Base-by-base conservation (phyloP, 1,140 invertebrate genomes). In the Lysiphlebus fabarum region DNA sequence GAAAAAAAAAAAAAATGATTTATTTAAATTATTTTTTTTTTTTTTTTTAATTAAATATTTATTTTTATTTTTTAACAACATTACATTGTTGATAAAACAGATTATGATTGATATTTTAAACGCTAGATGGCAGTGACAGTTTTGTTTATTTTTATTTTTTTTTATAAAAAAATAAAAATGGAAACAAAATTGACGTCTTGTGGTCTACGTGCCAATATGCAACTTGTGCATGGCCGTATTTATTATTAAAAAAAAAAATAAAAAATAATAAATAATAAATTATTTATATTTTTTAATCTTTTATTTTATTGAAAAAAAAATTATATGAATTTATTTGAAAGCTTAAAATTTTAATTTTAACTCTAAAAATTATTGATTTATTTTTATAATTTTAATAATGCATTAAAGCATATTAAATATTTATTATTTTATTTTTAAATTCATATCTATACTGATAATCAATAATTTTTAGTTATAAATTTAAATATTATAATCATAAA, bases 151-250 rank as follows among this genome's bases (percentile, higher is more conserved):
- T 2, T 10, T 9, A 7, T 6, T 14, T 55, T 33, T 36, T 8
- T 26, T 7, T 4, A 12, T 33, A n/a, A 10, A 12, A 43, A 37
- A 17, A 47, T 47, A 26, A 26, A 26, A 26, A 26, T 26, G 17
- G 17, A 26, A 26, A 26, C 17, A 2, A 2, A 26, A 26, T 26
- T 26, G 17, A 26, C 17, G 17, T 26, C 11, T 55, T n/a, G 34
- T 14, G 62, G 68, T 63, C 65, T 75, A 75, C 73, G 73, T 75
- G 73, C 69, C 48, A 51, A 67, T 59, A 44, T 33, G 42, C 33
- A 41, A 45, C 26, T 42, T 48, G 12, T 45, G 45, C 60, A 75
- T 75, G 73, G 73, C 69, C 62, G 62, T 63, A 56, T 41, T 55
- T 36, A 10, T 33, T 34, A 55, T 33, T 47, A 56, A 26, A 9